These are phyloP conservation scores for Lethenteron reissneri DNA, from an alignment of 2,113 vertebrate genomes.

Conservation along the genomic window DNA sequence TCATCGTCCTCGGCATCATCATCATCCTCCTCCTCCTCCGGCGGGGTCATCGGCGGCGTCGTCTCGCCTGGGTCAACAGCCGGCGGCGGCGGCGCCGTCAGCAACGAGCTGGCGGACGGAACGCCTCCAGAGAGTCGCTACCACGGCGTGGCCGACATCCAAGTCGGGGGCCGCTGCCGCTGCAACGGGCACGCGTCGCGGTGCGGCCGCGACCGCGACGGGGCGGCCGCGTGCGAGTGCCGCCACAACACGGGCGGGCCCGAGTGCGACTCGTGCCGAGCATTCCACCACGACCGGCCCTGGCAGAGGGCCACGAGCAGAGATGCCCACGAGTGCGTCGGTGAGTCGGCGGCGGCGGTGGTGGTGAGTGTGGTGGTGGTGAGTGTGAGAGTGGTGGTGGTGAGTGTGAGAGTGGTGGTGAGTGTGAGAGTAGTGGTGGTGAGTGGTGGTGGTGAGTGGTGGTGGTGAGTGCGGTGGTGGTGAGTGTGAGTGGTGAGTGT, in stretches of 20 bases:
- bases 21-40: no score
- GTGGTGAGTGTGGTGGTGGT: neutral
- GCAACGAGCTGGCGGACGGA: constrained; percentile 74
- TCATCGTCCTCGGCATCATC: no score
- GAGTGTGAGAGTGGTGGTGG: neutral
- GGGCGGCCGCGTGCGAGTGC: constrained; percentile 71
- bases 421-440: neutral
- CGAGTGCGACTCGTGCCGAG: constrained; percentile 93
- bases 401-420: neutral
- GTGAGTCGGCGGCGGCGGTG: constrained; percentile 33
- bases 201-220: constrained; percentile 78
- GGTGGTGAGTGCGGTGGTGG: neutral
- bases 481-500: constrained; percentile 9
- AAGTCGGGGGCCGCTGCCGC: constrained; percentile 94
- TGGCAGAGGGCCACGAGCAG: constrained; percentile 87
- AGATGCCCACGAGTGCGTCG: constrained; percentile 94
- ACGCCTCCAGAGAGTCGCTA: constrained; percentile 60
- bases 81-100: constrained; percentile 75
- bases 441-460: constrained; percentile 12
- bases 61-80: constrained; percentile 26
- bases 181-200: constrained; percentile 90
- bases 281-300: constrained; percentile 90
- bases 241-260: constrained; percentile 85
- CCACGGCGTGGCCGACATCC: constrained; percentile 81
- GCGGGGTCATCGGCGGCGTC: no score